Percentiles rank a stretch among this genome's conserved stretches.
Evolutionary conservation across 2,888 invertebrate species (phyloP).

Genomic region (Macrosiphum euphorbiae): DNA sequence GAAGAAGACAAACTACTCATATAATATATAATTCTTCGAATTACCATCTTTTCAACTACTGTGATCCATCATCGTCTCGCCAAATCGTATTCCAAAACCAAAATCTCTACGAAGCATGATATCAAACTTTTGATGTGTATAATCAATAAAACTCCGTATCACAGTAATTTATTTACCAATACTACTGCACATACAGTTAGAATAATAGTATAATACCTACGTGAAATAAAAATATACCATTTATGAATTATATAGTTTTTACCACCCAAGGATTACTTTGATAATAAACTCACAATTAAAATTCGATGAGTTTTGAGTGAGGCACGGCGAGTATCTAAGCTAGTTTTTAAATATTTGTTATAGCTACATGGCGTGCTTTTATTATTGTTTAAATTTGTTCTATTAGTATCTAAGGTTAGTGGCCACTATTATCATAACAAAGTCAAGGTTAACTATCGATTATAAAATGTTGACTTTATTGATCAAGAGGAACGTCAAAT

Average conservation of each 20-base stretch:
- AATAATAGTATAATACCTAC: background rate
- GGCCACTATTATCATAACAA: background rate
- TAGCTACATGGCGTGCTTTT: background rate
- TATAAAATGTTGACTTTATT: background rate
- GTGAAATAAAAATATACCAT: background rate
- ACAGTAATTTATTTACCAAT: background rate
- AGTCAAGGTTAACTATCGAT: background rate
- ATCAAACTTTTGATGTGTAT: background rate
- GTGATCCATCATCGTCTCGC: slow-evolving; percentile 23
- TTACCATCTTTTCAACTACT: slow-evolving; percentile 1
- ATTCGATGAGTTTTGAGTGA: background rate
- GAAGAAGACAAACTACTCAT: background rate
- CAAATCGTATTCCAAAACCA: slow-evolving; percentile 25
- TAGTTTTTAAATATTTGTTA: background rate
- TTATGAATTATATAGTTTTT: background rate
- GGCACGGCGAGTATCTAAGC: background rate
- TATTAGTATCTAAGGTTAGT: background rate
- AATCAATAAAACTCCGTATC: background rate
- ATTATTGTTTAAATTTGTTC: background rate
- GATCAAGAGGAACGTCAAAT: background rate
- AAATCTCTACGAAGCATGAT: background rate
- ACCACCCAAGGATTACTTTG: background rate
- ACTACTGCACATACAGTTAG: background rate
- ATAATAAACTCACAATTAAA: background rate
- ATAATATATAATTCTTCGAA: background rate